Evolutionary conservation across 2,797 vertebrate species (phyloP).

Genomic region (Enteromius trimaculatus): DNA sequence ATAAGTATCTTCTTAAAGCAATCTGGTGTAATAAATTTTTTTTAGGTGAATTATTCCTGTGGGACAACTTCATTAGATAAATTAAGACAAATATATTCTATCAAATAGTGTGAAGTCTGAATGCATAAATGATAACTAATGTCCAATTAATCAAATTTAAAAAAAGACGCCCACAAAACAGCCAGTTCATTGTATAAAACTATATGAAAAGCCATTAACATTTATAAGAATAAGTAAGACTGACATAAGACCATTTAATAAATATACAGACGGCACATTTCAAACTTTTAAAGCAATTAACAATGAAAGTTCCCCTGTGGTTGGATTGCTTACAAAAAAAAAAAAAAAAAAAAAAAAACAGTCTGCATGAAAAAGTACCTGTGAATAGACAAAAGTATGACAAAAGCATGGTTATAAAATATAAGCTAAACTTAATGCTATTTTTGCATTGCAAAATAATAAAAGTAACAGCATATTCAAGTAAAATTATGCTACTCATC

Average conservation of each 20-base stretch:
- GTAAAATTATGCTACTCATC: background rate
- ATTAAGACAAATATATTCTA: background rate
- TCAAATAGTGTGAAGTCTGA: background rate
- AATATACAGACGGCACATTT: background rate
- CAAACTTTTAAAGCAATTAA: slow-evolving; percentile 9
- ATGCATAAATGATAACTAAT: slow-evolving; percentile 6
- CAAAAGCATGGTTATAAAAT: background rate
- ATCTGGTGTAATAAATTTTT: background rate
- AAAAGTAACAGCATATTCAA: background rate
- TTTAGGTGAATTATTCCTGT: background rate
- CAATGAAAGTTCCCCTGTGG: background rate
- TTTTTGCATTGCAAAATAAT: background rate
- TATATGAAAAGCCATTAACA: background rate
- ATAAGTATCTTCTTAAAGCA: background rate
- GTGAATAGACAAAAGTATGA: background rate
- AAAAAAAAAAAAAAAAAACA: background rate
- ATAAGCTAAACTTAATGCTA: background rate
- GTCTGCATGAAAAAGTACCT: background rate
- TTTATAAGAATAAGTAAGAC: background rate
- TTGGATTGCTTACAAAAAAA: background rate
- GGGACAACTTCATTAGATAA: background rate
- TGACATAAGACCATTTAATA: background rate
- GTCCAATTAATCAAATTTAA: background rate
- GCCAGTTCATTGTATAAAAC: background rate
- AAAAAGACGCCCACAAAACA: background rate